Base-by-base conservation (phyloP, 2,113 vertebrate species). In the Eonycteris spelaea region DNA sequence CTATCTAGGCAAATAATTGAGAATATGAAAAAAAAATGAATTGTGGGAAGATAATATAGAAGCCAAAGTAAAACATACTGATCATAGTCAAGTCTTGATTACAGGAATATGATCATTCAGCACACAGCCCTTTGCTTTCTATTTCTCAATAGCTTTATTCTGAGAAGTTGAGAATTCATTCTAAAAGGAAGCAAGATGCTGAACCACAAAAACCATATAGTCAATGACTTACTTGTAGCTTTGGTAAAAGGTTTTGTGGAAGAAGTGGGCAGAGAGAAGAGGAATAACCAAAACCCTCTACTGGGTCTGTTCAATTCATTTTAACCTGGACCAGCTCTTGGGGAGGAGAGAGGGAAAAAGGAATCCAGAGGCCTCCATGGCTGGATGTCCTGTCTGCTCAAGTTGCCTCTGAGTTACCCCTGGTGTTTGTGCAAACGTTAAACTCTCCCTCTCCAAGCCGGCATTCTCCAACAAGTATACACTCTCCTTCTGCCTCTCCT, bases 141-240 rank as follows among this genome's bases (percentile, higher is more conserved):
- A 45, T 35, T 83, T 97, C 53, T 79, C 59, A 86, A 63, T 1
- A 86, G n/a, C 63, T 74, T 59, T 71, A 84, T 65, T 74, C 74
- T 45, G 55, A 95, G 86, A 22, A 59, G 28, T 74, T 74, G 75
- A 86, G 70, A 91, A 86, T 11, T 95, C 55, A 91, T 45, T 84
- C 63, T 48, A 65, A 70, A 97, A 95, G 73, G 26, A 93, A 97
- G 33, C 48, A 86, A 94, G 40, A 95, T 0, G 1, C 10, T 71
- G 51, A 94, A 61, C 65, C 14, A 22, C 84, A 89, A 65, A 92
- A 86, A 75, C 30, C 19, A 15, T 51, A 18, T 51, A 75, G 84
- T 33, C 73, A 95, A 45, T 61, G 53, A 59, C 53, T 45, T 15
- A 86, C 63, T 59, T 83, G 35, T 22, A 88, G 65, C 45, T 90